phyloP scores from a whole-genome alignment of 2,888 invertebrate species.

The Drosophila leonis region DNA sequence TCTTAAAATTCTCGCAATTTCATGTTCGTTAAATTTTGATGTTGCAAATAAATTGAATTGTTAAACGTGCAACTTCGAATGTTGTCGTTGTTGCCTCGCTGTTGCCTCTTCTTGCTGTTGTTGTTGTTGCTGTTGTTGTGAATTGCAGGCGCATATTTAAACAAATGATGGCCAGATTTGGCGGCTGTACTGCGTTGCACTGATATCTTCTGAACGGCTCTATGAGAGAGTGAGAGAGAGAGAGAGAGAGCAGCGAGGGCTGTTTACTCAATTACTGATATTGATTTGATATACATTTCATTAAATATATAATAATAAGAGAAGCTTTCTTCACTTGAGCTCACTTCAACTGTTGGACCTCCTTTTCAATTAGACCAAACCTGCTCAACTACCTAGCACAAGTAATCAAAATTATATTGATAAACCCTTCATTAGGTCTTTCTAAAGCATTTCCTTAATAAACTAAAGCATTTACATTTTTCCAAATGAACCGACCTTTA shows the following conservation, averaged over 20 bases:
- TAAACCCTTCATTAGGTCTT: neutral
- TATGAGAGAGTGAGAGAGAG: conserved; percentile 34
- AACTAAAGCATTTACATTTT: neutral
- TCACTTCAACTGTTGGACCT: no score
- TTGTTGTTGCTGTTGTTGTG: conserved; percentile 53
- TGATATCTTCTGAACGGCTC: conserved; percentile 59
- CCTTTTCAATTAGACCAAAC: no score
- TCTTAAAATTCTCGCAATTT: conserved; percentile 86
- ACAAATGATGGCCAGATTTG: conserved; percentile 84
- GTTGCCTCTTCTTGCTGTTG: conserved; percentile 37
- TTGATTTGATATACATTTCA: neutral
- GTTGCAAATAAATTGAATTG: conserved; percentile 85
- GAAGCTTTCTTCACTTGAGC: neutral
- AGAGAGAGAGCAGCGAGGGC: conserved; percentile 9
- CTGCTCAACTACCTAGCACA: no score
- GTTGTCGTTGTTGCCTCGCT: conserved; percentile 64
- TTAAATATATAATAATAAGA: neutral
- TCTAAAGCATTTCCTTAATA: neutral
- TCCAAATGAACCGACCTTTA: neutral
- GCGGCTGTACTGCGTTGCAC: conserved; percentile 55
- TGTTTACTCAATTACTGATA: neutral
- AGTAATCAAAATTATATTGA: neutral
- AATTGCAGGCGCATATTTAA: conserved; percentile 84
- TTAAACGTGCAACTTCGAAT: conserved; percentile 84
- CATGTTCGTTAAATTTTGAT: conserved; percentile 85